These are phyloP conservation scores for Troides aeacus DNA, from an alignment of 2,888 invertebrate genomes.

Conservation along the genomic window DNA sequence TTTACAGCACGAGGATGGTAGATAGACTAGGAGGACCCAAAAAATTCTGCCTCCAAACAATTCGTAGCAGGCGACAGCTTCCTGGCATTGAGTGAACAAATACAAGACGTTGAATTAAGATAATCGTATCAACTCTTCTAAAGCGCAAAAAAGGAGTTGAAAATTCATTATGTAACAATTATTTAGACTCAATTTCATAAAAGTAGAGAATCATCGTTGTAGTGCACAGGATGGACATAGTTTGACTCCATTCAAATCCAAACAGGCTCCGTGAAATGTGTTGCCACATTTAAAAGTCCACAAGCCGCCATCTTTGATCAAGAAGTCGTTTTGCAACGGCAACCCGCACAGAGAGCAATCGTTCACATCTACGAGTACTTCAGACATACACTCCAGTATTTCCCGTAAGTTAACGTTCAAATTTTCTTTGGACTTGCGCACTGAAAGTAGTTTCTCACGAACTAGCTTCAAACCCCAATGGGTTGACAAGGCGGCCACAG, in stretches of 20 bases:
- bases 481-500: conserved; percentile 61
- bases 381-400: conserved; percentile 50
- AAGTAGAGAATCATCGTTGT: conserved; percentile 19
- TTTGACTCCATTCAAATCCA: conserved; percentile 77
- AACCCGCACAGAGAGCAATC: conserved; percentile 81
- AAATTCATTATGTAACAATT: not conserved
- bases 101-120: too few species aligned
- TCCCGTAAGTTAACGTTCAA: conserved; percentile 43
- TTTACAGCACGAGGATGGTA: too few species aligned
- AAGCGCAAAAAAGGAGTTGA: not conserved
- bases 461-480: conserved; percentile 76
- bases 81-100: too few species aligned
- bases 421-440: conserved; percentile 30
- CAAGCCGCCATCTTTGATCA: conserved; percentile 81
- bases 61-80: too few species aligned
- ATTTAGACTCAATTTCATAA: not conserved
- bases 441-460: conserved; percentile 35
- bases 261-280: conserved; percentile 81
- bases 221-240: conserved; percentile 64
- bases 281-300: conserved; percentile 83
- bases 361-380: conserved; percentile 45
- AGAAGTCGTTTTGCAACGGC: conserved; percentile 78
- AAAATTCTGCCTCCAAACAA: too few species aligned
- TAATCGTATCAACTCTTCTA: too few species aligned
- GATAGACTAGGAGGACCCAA: too few species aligned